Evolutionary conservation across 2,888 invertebrate species (phyloP).

Genomic region (Teleogryllus oceanicus): DNA sequence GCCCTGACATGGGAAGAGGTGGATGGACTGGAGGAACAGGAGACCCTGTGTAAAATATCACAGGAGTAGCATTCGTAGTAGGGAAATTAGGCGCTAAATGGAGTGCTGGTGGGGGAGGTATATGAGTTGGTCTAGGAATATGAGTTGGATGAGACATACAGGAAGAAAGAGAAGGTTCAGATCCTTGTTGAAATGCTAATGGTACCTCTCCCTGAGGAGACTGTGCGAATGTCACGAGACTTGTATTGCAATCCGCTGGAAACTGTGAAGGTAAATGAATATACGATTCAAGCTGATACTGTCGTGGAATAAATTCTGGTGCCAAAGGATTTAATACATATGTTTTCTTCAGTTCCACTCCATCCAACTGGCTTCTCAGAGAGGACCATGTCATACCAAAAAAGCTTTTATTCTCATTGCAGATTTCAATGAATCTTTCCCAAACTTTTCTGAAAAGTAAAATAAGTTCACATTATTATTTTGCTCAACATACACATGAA

Average conservation of each 20-base stretch:
- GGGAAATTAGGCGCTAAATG: slow-evolving; percentile 7
- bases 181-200: slow-evolving; percentile 21
- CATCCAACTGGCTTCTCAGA: slow-evolving; percentile 64
- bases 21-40: slow-evolving; percentile 24
- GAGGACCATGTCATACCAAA: slow-evolving; percentile 69
- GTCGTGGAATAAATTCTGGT: slow-evolving; percentile 71
- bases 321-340: slow-evolving; percentile 79
- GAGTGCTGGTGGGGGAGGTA: slow-evolving; percentile 33
- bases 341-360: slow-evolving; percentile 69
- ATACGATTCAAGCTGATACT: slow-evolving; percentile 46
- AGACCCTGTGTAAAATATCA: slow-evolving; percentile 3
- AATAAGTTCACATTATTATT: background rate
- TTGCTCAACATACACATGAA: no score
- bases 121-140: no score
- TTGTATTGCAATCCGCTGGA: no score
- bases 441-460: slow-evolving; percentile 61
- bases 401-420: slow-evolving; percentile 65
- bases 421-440: slow-evolving; percentile 72
- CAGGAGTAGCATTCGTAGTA: slow-evolving; percentile 35
- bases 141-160: slow-evolving; percentile 12
- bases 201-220: background rate
- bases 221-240: no score
- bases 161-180: slow-evolving; percentile 24
- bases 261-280: slow-evolving; percentile 37
- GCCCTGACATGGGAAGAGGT: slow-evolving; percentile 37